Conservation (phyloP, 2,113 vertebrate genomes). For the Apeltes quadracus region DNA sequence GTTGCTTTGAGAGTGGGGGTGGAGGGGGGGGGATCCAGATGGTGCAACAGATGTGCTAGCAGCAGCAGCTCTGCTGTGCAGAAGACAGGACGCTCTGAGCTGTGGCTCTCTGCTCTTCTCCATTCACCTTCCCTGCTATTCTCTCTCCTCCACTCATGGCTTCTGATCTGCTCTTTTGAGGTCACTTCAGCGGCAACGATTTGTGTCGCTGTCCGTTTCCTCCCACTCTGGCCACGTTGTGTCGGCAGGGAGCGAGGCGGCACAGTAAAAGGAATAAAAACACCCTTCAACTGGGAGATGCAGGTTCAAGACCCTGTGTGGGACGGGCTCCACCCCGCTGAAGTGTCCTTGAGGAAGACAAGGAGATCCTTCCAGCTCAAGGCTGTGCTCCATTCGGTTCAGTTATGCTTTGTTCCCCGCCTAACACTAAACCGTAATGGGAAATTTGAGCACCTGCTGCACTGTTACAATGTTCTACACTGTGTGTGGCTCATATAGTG, state of each 20-base stretch:
- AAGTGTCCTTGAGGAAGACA: conserved; percentile 45
- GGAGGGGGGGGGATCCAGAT: conserved; percentile 88
- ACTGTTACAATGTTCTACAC: not conserved
- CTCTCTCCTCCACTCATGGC: conserved; percentile 42
- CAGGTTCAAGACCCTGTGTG: conserved; percentile 35
- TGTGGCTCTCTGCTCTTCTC: conserved; percentile 70
- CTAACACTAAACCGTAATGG: conserved; percentile 8
- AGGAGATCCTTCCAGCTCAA: conserved; percentile 13
- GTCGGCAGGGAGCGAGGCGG: conserved; percentile 11
- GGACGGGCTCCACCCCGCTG: conserved; percentile 29
- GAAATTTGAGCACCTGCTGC: conserved; percentile 14
- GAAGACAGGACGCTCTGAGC: conserved; percentile 86
- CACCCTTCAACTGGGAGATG: conserved; percentile 28
- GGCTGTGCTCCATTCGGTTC: conserved; percentile 18
- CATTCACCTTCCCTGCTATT: conserved; percentile 62
- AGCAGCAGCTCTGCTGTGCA: conserved; percentile 82
- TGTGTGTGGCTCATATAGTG: not conserved
- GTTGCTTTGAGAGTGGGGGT: conserved; percentile 6
- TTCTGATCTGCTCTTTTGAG: conserved; percentile 47
- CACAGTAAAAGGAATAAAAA: not conserved
- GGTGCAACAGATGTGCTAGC: conserved; percentile 99
- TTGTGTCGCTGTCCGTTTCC: conserved; percentile 12
- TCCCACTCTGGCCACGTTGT: conserved; percentile 17
- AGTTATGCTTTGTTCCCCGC: conserved; percentile 17
- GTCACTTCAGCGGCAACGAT: conserved; percentile 49